Percentiles rank a stretch among this genome's conserved stretches.
phyloP scores from a whole-genome alignment of 2,113 vertebrate genomes.

The Plestiodon gilberti region DNA sequence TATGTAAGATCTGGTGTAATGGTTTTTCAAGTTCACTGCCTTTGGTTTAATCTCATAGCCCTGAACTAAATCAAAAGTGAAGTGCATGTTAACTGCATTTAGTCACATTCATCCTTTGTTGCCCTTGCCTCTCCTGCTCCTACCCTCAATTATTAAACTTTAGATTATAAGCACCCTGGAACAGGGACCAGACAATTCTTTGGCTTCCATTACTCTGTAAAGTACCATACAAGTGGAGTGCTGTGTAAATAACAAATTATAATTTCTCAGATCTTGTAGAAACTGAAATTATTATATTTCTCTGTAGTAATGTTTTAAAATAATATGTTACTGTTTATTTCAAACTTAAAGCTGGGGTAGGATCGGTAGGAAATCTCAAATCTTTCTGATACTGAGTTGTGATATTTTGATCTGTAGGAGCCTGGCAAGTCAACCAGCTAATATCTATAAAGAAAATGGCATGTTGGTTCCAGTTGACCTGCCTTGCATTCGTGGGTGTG shows the following conservation, averaged over 20 bases:
- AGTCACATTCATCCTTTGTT: not conserved
- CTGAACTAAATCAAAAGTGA: not conserved
- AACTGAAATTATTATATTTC: conserved; percentile 18
- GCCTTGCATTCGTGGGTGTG: accelerated
- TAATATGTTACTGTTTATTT: not conserved
- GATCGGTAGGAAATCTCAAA: conserved; percentile 3
- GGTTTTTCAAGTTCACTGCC: conserved; percentile 40
- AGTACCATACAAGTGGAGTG: not conserved
- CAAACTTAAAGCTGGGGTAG: not conserved
- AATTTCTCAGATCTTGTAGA: conserved; percentile 24
- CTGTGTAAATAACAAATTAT: not conserved
- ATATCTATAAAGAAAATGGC: conserved; percentile 21
- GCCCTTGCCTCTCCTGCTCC: not conserved
- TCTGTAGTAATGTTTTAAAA: too few species aligned
- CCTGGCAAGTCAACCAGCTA: conserved; percentile 5
- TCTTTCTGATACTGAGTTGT: conserved; percentile 23
- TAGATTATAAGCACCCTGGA: too few species aligned
- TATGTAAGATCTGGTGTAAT: conserved; percentile 38
- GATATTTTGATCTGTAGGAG: conserved; percentile 8
- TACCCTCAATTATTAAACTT: not conserved
- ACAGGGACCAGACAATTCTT: not conserved
- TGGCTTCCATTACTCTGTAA: not conserved
- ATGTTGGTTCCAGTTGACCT: not conserved
- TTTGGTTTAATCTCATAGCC: not conserved
- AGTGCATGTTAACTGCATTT: not conserved